Evolutionary conservation across 1,140 invertebrate species (phyloP).

Genomic region (Sarcophaga peregrina): DNA sequence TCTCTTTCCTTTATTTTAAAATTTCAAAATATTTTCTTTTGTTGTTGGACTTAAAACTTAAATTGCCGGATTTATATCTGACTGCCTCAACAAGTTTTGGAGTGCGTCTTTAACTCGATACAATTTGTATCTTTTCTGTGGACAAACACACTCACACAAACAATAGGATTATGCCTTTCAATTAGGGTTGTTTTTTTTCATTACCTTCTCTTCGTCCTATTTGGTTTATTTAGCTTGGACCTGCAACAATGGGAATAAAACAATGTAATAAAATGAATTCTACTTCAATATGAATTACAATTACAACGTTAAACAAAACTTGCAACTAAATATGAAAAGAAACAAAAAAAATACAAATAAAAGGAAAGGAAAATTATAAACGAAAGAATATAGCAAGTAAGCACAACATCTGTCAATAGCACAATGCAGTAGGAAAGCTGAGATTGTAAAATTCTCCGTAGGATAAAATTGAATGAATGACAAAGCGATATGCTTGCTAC

Average conservation of each 20-base stretch:
- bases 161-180: neutral
- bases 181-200: neutral
- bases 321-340: neutral
- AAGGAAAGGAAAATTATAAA: neutral
- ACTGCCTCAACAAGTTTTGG: too few species aligned
- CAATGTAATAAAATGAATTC: slow-evolving; percentile 15
- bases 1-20: too few species aligned
- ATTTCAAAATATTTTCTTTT: too few species aligned
- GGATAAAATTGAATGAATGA: neutral
- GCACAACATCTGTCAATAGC: neutral
- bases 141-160: neutral
- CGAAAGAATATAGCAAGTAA: neutral
- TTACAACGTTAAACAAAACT: neutral
- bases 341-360: neutral
- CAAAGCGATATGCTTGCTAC: too few species aligned
- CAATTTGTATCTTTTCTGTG: too few species aligned
- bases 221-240: neutral
- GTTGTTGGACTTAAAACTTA: too few species aligned
- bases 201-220: neutral
- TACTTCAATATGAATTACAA: neutral
- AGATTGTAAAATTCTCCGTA: too few species aligned
- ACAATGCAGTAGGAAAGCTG: too few species aligned
- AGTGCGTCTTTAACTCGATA: too few species aligned
- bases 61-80: too few species aligned
- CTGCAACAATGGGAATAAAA: neutral